phyloP scores from a whole-genome alignment of 2,113 vertebrate genomes.

The Aegotheles bennettii region DNA sequence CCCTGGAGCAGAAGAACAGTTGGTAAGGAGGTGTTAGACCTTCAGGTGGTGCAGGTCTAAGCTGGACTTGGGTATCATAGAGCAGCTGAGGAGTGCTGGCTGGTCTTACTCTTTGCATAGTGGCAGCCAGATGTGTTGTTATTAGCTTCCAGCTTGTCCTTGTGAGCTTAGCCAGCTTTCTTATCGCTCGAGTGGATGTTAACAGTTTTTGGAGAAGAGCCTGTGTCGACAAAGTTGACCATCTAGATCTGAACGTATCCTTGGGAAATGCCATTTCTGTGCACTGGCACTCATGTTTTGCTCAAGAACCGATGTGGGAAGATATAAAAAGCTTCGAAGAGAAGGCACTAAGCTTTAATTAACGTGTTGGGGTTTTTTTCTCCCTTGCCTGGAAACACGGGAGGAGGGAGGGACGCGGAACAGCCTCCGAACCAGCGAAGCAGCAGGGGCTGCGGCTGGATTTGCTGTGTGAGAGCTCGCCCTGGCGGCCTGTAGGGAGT shows the following conservation, averaged over 20 bases:
- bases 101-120: not conserved
- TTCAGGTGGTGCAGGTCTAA: not conserved
- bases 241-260: not conserved
- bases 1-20: not conserved
- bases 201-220: not conserved
- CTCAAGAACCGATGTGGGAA: not conserved
- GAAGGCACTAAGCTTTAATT: not conserved
- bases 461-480: constrained; percentile 12
- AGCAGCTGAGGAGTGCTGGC: not conserved
- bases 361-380: rapidly evolving
- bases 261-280: not conserved
- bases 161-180: not conserved
- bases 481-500: not conserved
- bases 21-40: not conserved
- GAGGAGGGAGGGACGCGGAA: not conserved
- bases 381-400: rapidly evolving
- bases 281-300: not conserved
- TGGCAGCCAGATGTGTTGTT: rapidly evolving
- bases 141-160: not conserved
- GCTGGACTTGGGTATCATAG: rapidly evolving
- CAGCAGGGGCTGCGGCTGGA: not conserved
- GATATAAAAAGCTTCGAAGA: not conserved
- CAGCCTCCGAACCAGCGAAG: not conserved
- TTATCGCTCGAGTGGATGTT: not conserved
- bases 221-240: not conserved